Percentiles rank a stretch among this genome's conserved stretches.
Conservation (phyloP, 2,888 invertebrate species). For the Apotomis turbidana region DNA sequence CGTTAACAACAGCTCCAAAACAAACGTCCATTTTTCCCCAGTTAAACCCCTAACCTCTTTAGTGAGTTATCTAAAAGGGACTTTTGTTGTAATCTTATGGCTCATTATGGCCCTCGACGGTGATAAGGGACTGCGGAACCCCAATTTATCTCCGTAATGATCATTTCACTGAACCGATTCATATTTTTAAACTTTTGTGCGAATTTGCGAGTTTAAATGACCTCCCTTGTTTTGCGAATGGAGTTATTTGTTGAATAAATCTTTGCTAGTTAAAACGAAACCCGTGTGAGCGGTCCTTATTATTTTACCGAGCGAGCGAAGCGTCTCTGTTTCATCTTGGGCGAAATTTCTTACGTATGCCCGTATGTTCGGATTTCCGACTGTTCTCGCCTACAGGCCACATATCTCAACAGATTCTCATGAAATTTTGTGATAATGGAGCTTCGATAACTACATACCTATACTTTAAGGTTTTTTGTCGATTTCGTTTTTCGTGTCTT, state of each 20-base stretch:
- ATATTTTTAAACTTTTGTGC: conserved; percentile 30
- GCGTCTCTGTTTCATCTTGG: no score
- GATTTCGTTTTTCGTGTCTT: no score
- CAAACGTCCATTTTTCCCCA: not conserved
- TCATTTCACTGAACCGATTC: conserved; percentile 30
- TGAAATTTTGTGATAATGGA: no score
- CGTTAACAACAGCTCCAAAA: not conserved
- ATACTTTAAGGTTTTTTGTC: no score
- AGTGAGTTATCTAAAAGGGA: conserved; percentile 33
- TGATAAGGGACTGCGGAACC: conserved; percentile 38
- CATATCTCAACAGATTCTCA: no score
- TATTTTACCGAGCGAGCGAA: no score
- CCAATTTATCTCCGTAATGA: conserved; percentile 37
- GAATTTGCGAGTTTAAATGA: conserved; percentile 2
- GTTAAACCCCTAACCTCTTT: conserved; percentile 13
- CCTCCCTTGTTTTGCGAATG: not conserved
- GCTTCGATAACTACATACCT: no score
- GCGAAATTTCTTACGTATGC: no score
- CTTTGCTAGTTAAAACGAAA: not conserved
- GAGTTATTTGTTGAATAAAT: not conserved
- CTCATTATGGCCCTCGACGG: conserved; percentile 25
- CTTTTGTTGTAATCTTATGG: conserved; percentile 38
- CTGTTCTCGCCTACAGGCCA: no score
- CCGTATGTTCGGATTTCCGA: no score
- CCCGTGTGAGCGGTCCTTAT: no score